These are phyloP conservation scores for Drosophila bocki DNA, from an alignment of 1,140 invertebrate genomes.

Conservation along the genomic window DNA sequence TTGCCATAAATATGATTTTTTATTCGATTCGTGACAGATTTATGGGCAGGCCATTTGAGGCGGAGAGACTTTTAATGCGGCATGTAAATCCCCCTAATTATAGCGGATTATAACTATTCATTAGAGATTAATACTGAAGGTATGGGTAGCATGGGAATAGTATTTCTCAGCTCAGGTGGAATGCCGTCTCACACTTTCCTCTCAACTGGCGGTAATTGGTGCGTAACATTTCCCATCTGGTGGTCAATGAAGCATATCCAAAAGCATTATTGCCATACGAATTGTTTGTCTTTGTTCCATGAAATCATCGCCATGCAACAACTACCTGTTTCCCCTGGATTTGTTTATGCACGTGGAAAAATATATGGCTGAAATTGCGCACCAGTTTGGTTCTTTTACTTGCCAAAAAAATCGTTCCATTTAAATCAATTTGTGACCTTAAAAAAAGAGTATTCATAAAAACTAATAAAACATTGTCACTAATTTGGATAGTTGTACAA, in stretches of 20 bases:
- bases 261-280: slow-evolving; percentile 48
- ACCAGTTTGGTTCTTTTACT: not conserved
- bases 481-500: not conserved
- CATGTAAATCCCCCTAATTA: slow-evolving; percentile 3
- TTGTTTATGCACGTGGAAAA: slow-evolving; percentile 9
- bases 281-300: slow-evolving; percentile 57
- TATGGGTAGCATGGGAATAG: not conserved
- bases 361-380: not conserved
- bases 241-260: slow-evolving; percentile 47
- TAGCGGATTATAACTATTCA: not conserved
- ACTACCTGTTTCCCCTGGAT: slow-evolving; percentile 45
- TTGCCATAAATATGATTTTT: slow-evolving; percentile 30
- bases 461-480: not conserved
- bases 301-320: slow-evolving; percentile 55
- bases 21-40: slow-evolving; percentile 45
- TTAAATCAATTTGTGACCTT: not conserved
- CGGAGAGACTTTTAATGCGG: not conserved
- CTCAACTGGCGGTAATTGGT: slow-evolving; percentile 29
- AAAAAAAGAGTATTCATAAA: no score
- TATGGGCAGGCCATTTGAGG: slow-evolving; percentile 13
- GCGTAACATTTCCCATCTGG: slow-evolving; percentile 43
- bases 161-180: slow-evolving; percentile 2
- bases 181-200: slow-evolving; percentile 7
- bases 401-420: not conserved
- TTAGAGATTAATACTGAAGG: not conserved